These are phyloP conservation scores for Neuroscelio doddi DNA, from an alignment of 2,888 invertebrate genomes.

Conservation along the genomic window DNA sequence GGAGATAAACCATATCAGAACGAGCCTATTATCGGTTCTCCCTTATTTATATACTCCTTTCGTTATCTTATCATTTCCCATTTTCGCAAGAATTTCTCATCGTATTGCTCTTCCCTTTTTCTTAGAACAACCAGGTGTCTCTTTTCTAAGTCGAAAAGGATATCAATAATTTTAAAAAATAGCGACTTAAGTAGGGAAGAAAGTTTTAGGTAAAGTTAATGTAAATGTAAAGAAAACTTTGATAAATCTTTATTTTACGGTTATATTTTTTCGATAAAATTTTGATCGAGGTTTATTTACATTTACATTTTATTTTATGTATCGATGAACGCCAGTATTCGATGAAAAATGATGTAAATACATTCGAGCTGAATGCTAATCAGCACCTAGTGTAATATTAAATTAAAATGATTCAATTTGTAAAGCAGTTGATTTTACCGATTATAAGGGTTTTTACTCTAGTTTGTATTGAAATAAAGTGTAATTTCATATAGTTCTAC, in stretches of 20 bases:
- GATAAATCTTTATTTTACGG: no score
- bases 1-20: constrained; percentile 63
- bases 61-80: constrained; percentile 47
- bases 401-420: no score
- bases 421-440: no score
- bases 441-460: no score
- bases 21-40: constrained; percentile 60
- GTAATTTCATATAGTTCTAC: neutral
- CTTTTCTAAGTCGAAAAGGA: neutral
- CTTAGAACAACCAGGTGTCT: no score
- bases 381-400: no score
- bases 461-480: constrained; percentile 28
- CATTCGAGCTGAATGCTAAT: neutral
- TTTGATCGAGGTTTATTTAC: neutral
- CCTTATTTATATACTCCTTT: constrained; percentile 47
- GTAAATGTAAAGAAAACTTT: no score
- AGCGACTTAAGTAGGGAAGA: no score
- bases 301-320: constrained; percentile 2
- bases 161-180: neutral
- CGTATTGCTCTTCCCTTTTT: no score
- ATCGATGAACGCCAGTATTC: constrained; percentile 34
- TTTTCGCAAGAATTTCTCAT: constrained; percentile 43
- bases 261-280: neutral
- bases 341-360: constrained; percentile 12
- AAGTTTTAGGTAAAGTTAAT: no score